A percentile compares a stretch with the other conserved stretches of the same genome.
Conservation (phyloP, 2,888 invertebrate genomes). For the Eupithecia exiguata region DNA sequence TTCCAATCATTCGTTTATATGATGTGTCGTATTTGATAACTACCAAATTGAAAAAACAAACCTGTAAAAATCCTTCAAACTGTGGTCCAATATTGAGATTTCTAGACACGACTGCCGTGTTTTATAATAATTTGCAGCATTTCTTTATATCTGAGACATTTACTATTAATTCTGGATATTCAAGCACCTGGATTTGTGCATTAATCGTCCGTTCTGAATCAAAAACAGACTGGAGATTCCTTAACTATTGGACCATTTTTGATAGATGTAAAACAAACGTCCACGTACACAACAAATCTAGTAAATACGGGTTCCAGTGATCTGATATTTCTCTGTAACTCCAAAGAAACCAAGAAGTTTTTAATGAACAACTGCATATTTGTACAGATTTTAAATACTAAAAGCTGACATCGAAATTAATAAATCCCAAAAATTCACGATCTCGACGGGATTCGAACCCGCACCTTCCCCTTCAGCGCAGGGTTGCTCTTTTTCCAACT, state of each 20-base stretch:
- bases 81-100: conserved; percentile 25
- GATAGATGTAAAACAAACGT: conserved; percentile 6
- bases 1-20: conserved; percentile 1
- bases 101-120: neutral
- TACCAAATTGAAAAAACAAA: neutral
- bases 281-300: neutral
- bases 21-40: neutral
- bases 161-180: neutral
- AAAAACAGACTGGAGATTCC: neutral
- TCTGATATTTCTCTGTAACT: neutral
- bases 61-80: conserved; percentile 12
- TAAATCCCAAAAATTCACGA: too few species aligned
- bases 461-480: too few species aligned
- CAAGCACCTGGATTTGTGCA: neutral
- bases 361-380: neutral
- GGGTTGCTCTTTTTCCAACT: too few species aligned
- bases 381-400: neutral
- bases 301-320: conserved; percentile 9
- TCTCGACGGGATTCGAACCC: too few species aligned
- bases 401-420: neutral
- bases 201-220: conserved; percentile 6
- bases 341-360: neutral
- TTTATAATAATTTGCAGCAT: neutral
- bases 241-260: conserved; percentile 19
- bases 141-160: neutral